Evolutionary conservation across 2,797 vertebrate genomes (phyloP).

Genomic region (Diceros bicornis): DNA sequence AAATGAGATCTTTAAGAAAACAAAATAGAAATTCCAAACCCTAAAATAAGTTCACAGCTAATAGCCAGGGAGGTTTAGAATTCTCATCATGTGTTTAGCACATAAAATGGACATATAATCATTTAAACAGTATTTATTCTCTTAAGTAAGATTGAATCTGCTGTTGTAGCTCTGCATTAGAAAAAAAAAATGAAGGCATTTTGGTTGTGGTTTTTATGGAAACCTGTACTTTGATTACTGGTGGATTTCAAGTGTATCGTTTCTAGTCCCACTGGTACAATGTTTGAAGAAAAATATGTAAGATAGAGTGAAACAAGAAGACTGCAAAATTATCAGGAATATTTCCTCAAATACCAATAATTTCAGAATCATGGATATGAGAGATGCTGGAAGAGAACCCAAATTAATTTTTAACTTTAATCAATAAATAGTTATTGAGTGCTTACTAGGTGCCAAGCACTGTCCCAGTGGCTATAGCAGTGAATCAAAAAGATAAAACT

Average conservation of each 20-base stretch:
- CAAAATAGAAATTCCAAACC: neutral
- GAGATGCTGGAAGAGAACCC: neutral
- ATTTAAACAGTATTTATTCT: slow-evolving; percentile 65
- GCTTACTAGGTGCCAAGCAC: neutral
- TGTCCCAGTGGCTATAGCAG: neutral
- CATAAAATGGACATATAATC: neutral
- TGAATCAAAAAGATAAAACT: neutral
- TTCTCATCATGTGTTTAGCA: neutral
- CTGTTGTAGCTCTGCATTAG: neutral
- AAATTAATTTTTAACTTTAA: slow-evolving; percentile 46
- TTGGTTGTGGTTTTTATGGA: slow-evolving; percentile 73
- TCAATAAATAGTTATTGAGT: neutral
- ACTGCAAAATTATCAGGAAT: neutral
- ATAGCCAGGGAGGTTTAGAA: neutral
- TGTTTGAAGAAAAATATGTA: slow-evolving; percentile 9
- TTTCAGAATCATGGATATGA: neutral
- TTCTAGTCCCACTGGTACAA: slow-evolving; percentile 25
- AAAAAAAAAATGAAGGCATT: slow-evolving; percentile 61
- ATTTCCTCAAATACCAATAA: neutral
- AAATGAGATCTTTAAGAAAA: slow-evolving; percentile 21
- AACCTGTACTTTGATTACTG: slow-evolving; percentile 75
- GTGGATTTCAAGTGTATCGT: slow-evolving; percentile 66
- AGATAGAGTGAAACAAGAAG: neutral
- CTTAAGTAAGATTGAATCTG: slow-evolving; percentile 61
- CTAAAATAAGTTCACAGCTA: neutral